Conservation (phyloP, 1,140 invertebrate genomes). For the Maniola jurtina region DNA sequence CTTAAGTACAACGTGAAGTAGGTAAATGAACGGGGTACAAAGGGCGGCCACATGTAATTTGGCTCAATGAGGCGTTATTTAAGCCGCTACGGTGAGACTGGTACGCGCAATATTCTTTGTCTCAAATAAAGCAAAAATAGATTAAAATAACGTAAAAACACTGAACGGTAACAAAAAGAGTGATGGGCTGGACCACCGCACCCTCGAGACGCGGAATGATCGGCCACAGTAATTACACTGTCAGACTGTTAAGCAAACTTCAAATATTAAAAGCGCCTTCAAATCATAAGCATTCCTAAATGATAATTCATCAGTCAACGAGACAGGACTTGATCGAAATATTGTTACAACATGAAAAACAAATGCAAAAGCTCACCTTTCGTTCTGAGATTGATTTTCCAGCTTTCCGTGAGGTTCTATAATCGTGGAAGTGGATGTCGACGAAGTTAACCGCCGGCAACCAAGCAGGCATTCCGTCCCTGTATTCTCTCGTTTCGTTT, state of each 20-base stretch:
- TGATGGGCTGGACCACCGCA: constrained; percentile 61
- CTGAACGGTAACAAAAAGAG: constrained; percentile 63
- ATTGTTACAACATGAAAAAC: not conserved
- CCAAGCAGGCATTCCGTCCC: constrained; percentile 65
- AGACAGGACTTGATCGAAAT: constrained; percentile 10
- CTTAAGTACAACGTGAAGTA: constrained; percentile 76
- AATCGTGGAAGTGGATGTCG: constrained; percentile 61
- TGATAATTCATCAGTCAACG: constrained; percentile 28
- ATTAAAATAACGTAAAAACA: constrained; percentile 69
- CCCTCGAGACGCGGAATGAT: constrained; percentile 56
- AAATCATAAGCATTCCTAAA: constrained; percentile 33
- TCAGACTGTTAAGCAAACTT: constrained; percentile 56
- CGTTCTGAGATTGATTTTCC: constrained; percentile 51
- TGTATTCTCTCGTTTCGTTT: constrained; percentile 58
- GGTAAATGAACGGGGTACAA: constrained; percentile 71
- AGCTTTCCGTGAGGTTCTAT: constrained; percentile 42
- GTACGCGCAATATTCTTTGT: constrained; percentile 60
- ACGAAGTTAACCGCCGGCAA: constrained; percentile 69
- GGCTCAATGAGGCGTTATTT: constrained; percentile 70
- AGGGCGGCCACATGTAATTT: constrained; percentile 68
- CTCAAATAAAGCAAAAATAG: constrained; percentile 67
- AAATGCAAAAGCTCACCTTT: constrained; percentile 44
- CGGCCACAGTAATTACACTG: constrained; percentile 63
- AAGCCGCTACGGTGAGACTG: constrained; percentile 54
- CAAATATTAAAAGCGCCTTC: constrained; percentile 44